phyloP scores from a whole-genome alignment of 2,888 invertebrate species.

The Cantharis rustica region DNA sequence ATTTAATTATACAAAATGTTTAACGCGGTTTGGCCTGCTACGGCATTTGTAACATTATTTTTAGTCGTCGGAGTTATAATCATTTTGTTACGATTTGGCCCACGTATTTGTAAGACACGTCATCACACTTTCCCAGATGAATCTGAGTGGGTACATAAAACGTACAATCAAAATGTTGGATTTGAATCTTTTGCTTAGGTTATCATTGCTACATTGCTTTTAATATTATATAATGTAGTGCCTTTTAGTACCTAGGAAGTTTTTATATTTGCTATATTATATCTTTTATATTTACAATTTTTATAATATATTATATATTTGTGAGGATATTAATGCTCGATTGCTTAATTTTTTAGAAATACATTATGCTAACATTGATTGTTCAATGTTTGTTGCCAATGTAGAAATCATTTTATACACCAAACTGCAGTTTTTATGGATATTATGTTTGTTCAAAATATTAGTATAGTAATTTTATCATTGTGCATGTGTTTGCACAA shows the following conservation, averaged over 20 bases:
- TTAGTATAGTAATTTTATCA: not conserved
- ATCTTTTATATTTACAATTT: not conserved
- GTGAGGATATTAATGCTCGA: not conserved
- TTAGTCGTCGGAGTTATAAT: constrained; percentile 75
- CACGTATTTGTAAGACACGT: constrained; percentile 71
- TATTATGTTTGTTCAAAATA: not conserved
- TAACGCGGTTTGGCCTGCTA: constrained; percentile 78
- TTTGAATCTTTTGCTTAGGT: constrained; percentile 14
- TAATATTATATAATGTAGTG: not conserved
- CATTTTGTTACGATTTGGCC: constrained; percentile 74
- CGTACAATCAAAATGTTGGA: constrained; percentile 61
- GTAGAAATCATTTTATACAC: not conserved
- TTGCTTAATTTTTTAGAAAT: not conserved
- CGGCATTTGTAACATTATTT: constrained; percentile 73
- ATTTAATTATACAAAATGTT: constrained; percentile 64
- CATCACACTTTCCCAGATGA: constrained; percentile 70
- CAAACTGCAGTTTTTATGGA: not conserved
- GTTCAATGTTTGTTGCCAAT: no score
- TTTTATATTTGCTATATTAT: not conserved
- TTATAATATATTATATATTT: not conserved
- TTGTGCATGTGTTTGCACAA: not conserved
- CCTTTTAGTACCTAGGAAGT: not conserved
- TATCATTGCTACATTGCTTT: not conserved
- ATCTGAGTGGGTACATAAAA: constrained; percentile 69
- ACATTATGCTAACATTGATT: not conserved